Conservation (phyloP, 2,888 invertebrate species). For the Drosophila infuscata region DNA sequence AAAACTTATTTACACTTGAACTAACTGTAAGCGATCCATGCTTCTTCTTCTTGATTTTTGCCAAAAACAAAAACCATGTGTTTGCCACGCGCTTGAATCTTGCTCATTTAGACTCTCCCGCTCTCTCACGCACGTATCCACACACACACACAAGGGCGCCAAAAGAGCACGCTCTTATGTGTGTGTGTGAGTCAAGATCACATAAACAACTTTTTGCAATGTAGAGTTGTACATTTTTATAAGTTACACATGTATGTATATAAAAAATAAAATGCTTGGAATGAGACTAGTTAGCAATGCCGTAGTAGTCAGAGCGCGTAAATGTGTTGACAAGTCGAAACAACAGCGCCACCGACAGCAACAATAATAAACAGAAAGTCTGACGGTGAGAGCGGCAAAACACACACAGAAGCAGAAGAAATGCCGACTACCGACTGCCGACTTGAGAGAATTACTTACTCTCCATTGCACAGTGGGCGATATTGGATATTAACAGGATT, state of each 20-base stretch:
- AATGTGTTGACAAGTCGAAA: constrained; percentile 61
- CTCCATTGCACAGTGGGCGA: constrained; percentile 34
- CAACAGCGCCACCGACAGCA: constrained; percentile 45
- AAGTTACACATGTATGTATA: constrained; percentile 21
- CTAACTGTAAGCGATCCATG: constrained; percentile 56
- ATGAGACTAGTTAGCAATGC: constrained; percentile 38
- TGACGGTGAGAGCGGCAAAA: constrained; percentile 28
- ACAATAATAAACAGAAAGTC: constrained; percentile 48
- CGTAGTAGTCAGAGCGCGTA: constrained; percentile 13
- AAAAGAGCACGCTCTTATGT: constrained; percentile 25
- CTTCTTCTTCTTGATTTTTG: constrained; percentile 53
- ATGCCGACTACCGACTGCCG: constrained; percentile 1
- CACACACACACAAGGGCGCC: background rate
- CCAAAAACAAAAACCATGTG: constrained; percentile 80
- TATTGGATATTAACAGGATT: background rate
- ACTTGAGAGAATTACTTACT: background rate
- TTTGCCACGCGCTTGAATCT: constrained; percentile 73
- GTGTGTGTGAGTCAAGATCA: constrained; percentile 25
- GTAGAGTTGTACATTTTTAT: constrained; percentile 51
- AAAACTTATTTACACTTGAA: constrained; percentile 32
- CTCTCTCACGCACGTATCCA: background rate
- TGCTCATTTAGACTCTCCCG: constrained; percentile 22
- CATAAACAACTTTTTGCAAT: constrained; percentile 50
- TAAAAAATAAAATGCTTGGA: constrained; percentile 38
- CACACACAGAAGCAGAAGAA: constrained; percentile 14